Percentiles rank a stretch among this genome's conserved stretches.
Conservation (phyloP, 2,797 vertebrate genomes). For the Epinephelus awoara region DNA sequence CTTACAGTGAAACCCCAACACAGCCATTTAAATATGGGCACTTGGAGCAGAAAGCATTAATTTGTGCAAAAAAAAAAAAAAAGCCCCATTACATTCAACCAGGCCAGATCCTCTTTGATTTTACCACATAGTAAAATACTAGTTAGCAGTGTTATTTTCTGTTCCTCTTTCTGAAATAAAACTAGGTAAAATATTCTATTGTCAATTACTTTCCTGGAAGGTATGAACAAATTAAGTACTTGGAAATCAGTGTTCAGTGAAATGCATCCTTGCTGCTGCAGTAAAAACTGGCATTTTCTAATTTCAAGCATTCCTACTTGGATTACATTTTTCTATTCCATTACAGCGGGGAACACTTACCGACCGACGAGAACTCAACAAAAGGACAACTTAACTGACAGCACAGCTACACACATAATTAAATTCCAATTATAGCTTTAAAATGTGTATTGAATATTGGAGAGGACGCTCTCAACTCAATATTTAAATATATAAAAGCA, state of each 20-base stretch:
- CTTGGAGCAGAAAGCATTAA: slow-evolving; percentile 63
- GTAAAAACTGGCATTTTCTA: slow-evolving; percentile 24
- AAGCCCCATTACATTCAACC: slow-evolving; percentile 64
- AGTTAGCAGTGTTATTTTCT: slow-evolving; percentile 62
- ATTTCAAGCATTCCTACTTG: slow-evolving; percentile 26
- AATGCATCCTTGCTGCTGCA: slow-evolving; percentile 64
- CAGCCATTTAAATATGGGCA: slow-evolving; percentile 58
- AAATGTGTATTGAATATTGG: slow-evolving; percentile 29
- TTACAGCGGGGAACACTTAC: slow-evolving; percentile 23
- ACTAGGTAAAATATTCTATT: slow-evolving; percentile 14
- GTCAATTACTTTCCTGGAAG: slow-evolving; percentile 40
- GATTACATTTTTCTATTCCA: neutral
- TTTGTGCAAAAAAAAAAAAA: slow-evolving; percentile 66
- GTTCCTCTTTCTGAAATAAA: slow-evolving; percentile 62
- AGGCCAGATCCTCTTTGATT: slow-evolving; percentile 43
- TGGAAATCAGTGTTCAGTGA: slow-evolving; percentile 57
- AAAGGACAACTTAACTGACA: slow-evolving; percentile 8
- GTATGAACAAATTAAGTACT: slow-evolving; percentile 29
- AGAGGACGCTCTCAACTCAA: slow-evolving; percentile 3
- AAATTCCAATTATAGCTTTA: slow-evolving; percentile 38
- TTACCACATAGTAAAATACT: slow-evolving; percentile 9
- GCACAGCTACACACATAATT: neutral
- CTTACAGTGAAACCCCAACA: slow-evolving; percentile 54
- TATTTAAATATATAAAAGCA: slow-evolving; percentile 16
- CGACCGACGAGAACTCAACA: slow-evolving; percentile 13